Conservation (phyloP, 2,888 invertebrate genomes). For the Ochropleura leucogaster region DNA sequence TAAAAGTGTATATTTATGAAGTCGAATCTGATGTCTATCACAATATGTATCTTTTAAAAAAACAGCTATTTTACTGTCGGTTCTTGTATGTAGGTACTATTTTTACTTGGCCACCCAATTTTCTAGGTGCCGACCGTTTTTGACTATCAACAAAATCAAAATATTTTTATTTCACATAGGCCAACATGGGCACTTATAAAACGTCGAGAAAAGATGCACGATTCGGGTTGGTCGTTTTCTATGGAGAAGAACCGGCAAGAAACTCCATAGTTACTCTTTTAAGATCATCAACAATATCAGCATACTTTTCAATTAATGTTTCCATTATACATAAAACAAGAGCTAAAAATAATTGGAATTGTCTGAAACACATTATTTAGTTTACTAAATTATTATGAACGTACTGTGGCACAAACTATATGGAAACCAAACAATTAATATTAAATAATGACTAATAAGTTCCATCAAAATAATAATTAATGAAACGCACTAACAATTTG, state of each 20-base stretch:
- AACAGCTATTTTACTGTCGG: neutral
- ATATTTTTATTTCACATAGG: too few species aligned
- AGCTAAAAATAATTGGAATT: neutral
- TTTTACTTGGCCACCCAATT: too few species aligned
- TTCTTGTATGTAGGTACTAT: neutral
- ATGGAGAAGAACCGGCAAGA: too few species aligned
- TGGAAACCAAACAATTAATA: slow-evolving; percentile 16
- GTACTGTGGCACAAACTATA: neutral
- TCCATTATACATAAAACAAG: neutral
- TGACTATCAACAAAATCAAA: too few species aligned
- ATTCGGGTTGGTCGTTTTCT: too few species aligned
- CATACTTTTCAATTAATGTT: neutral
- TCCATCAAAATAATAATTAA: slow-evolving; percentile 24
- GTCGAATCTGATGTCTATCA: too few species aligned
- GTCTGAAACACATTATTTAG: neutral
- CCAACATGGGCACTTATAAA: too few species aligned
- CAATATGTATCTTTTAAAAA: too few species aligned
- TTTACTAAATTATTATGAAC: neutral
- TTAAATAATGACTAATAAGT: slow-evolving; percentile 25
- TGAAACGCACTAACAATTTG: slow-evolving; percentile 39
- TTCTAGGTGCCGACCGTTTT: neutral
- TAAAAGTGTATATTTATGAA: too few species aligned
- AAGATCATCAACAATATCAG: too few species aligned
- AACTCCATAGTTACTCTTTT: too few species aligned
- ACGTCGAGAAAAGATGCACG: too few species aligned